Evolutionary conservation across 2,797 vertebrate species (phyloP).

Genomic region (Allobates femoralis): DNA sequence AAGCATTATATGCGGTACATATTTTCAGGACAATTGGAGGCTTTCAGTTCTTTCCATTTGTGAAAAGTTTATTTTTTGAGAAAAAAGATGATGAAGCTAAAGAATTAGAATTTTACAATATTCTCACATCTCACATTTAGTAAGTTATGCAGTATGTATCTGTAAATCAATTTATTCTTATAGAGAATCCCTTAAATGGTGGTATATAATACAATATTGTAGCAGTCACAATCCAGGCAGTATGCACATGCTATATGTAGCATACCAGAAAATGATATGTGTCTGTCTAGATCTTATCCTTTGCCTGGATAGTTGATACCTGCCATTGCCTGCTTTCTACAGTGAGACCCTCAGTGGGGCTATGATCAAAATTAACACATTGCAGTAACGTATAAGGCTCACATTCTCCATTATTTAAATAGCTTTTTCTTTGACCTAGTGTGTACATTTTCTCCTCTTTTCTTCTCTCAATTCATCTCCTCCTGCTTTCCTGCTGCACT

Average conservation of each 20-base stretch:
- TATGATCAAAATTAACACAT: conserved; percentile 25
- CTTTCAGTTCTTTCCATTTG: too few species aligned
- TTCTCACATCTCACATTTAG: too few species aligned
- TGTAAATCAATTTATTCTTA: not conserved
- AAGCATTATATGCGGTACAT: too few species aligned
- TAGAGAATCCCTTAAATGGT: not conserved
- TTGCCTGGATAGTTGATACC: not conserved
- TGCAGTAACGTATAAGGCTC: conserved; percentile 18
- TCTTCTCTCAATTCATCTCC: conserved; percentile 16
- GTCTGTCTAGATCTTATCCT: not conserved
- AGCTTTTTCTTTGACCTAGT: conserved; percentile 45
- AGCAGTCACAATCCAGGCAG: not conserved
- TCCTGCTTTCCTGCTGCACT: conserved; percentile 55
- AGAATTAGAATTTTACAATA: too few species aligned
- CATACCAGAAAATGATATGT: not conserved
- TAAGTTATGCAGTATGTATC: not conserved
- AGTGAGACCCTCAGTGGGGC: conserved; percentile 7
- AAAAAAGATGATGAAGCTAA: too few species aligned
- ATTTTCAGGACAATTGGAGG: too few species aligned
- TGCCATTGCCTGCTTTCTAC: conserved; percentile 21
- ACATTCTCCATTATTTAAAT: conserved; percentile 41
- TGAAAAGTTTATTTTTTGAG: too few species aligned
- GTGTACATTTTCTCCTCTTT: conserved; percentile 2
- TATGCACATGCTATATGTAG: not conserved
- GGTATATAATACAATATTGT: not conserved